Base-by-base conservation (phyloP, 2,113 vertebrate genomes). In the Vidua chalybeata region DNA sequence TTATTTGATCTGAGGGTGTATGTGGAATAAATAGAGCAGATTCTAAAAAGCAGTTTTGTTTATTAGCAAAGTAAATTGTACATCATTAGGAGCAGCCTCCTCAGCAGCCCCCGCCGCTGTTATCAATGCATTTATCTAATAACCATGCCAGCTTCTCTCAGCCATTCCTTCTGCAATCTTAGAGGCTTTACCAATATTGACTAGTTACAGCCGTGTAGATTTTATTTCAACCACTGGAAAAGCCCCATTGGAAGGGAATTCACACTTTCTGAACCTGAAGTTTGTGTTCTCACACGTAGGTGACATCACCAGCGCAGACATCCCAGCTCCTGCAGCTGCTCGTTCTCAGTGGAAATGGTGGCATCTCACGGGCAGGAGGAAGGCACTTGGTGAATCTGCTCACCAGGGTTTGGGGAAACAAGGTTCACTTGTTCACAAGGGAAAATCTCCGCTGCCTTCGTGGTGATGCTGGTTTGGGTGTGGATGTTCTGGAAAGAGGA, bases 201-300 rank as follows among this genome's bases (percentile, higher is more conserved):
- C 78, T 87, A 51, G 69, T 83, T 46, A 31, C 35, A 58, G 78
- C 84, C 52, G 19, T 2, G 71, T 28, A 39, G 69, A 23, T 68
- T 95, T 95, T 89, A 68, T 75, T 84, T 27, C n/a, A 45, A 3
- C 7, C 4, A 6, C 69, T 61, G 56, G 4, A 64, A 62, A 64
- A 74, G 27, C 30, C 51, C 26, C 67, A 3, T 6, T 7, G 54
- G 45, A 11, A 1, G 37, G 74, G 62, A 62, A 39, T 55, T 49
- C 69, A 2, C 31, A 51, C 39, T 9, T 68, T 18, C 45, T 2
- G 48, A 43, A 64, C 3, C 30, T 39, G 51, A 52, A n/a, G 78
- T 72, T 82, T n/a, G 73, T 1, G 0, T 46, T 39, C 43, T 11
- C 21, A 0, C 2, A 3, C 0, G 1, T 10, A 2, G 14, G 4